Evolutionary conservation across 2,888 invertebrate species (phyloP).

Genomic region (Dicyrtoma fusca): DNA sequence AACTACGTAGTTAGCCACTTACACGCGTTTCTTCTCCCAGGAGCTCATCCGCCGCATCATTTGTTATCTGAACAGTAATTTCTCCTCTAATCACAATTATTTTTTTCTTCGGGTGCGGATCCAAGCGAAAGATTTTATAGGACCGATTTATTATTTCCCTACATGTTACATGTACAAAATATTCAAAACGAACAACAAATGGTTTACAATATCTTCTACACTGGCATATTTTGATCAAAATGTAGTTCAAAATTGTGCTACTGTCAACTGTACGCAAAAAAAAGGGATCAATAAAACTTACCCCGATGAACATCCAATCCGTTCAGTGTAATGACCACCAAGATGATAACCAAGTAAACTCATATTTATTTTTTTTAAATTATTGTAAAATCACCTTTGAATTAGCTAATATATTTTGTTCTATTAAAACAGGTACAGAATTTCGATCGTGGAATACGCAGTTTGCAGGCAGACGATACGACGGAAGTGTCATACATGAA

Average conservation of each 20-base stretch:
- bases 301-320: conserved; percentile 34
- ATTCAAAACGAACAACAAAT: not conserved
- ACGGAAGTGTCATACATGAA: too few relatives aligned
- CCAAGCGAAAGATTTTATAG: conserved; percentile 51
- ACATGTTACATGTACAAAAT: not conserved
- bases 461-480: too few relatives aligned
- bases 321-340: conserved; percentile 19
- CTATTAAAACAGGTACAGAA: too few relatives aligned
- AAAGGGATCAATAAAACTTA: not conserved
- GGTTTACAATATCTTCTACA: too few relatives aligned
- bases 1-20: not conserved
- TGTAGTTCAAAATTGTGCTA: not conserved
- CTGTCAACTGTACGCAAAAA: not conserved
- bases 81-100: conserved; percentile 53
- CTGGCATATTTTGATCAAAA: too few relatives aligned
- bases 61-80: conserved; percentile 47
- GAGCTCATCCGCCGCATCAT: conserved; percentile 44
- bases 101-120: conserved; percentile 50
- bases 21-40: conserved; percentile 52
- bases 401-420: too few relatives aligned
- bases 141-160: conserved; percentile 48
- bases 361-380: not conserved
- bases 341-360: conserved; percentile 5
- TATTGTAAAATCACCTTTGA: too few relatives aligned
- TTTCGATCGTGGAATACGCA: too few relatives aligned